These are phyloP conservation scores for Callyntrura sp. DNA, from an alignment of 2,888 invertebrate species.

Conservation along the genomic window DNA sequence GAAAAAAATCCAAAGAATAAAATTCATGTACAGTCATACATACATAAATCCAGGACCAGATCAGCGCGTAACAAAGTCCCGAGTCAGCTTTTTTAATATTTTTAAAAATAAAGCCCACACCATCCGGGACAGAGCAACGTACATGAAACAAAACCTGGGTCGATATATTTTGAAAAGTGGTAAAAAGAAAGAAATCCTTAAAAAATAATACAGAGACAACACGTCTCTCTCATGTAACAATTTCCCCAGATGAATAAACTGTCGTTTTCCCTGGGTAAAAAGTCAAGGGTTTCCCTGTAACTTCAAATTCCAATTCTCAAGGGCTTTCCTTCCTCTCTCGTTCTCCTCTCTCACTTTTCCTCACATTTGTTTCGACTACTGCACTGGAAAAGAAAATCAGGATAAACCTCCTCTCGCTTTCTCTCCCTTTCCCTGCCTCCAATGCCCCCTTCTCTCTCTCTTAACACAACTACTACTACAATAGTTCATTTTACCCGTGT, in stretches of 20 bases:
- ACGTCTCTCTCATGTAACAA: background rate
- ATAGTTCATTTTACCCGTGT: constrained; percentile 12
- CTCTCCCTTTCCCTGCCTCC: background rate
- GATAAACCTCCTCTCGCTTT: background rate
- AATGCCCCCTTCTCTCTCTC: constrained; percentile 2
- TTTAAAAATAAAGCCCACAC: background rate
- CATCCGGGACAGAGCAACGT: no score
- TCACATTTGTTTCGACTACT: constrained; percentile 51
- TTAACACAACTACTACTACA: background rate
- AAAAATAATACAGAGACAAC: background rate
- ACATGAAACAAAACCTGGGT: no score
- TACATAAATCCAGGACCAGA: no score
- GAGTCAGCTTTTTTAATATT: constrained; percentile 1
- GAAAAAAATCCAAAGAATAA: no score
- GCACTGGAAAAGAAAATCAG: constrained; percentile 29
- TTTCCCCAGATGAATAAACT: constrained; percentile 59
- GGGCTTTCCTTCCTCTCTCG: constrained; percentile 48
- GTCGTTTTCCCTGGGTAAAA: constrained; percentile 49
- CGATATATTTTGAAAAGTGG: no score
- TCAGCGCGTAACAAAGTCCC: no score
- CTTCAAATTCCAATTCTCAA: constrained; percentile 34
- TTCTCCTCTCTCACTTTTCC: background rate
- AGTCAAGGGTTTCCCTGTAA: constrained; percentile 49
- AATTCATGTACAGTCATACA: no score
- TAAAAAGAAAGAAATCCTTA: no score